phyloP scores from a whole-genome alignment of 2,797 vertebrate species.

The Clarias laeviceps region DNA sequence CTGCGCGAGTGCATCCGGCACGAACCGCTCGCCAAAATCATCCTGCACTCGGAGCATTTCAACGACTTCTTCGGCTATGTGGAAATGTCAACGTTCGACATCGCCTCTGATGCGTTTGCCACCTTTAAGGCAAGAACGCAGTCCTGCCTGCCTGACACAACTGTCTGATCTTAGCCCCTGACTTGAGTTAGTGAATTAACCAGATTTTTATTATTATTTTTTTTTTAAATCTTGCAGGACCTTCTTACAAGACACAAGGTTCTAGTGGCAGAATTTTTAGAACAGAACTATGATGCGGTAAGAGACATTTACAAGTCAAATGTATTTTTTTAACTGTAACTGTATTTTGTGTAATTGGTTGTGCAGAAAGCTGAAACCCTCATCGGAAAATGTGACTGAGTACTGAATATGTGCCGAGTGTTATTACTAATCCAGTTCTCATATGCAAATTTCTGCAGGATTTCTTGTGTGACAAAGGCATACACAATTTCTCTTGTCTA shows the following conservation, averaged over 20 bases:
- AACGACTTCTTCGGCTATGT: constrained; percentile 93
- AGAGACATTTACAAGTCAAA: constrained; percentile 63
- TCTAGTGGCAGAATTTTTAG: constrained; percentile 90
- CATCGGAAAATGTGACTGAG: neutral
- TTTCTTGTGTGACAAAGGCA: neutral
- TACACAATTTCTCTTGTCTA: neutral
- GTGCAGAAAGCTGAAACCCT: neutral
- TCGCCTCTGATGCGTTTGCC: constrained; percentile 96
- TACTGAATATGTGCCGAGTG: neutral
- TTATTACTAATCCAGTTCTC: neutral
- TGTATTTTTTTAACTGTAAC: neutral
- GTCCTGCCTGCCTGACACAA: neutral
- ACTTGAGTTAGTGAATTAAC: neutral
- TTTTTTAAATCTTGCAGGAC: constrained; percentile 76
- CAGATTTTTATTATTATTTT: too few relatives aligned
- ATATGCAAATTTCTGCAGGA: constrained; percentile 1
- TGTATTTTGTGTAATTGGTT: neutral
- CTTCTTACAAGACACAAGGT: constrained; percentile 94
- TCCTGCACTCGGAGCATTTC: constrained; percentile 89
- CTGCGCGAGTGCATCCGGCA: constrained; percentile 93
- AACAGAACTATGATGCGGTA: constrained; percentile 94
- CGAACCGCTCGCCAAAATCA: constrained; percentile 89
- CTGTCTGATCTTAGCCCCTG: neutral
- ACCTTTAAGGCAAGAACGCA: constrained; percentile 88
- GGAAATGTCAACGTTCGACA: constrained; percentile 98